Base-by-base conservation (phyloP, 2,888 invertebrate species). In the Machimus atricapillus region DNA sequence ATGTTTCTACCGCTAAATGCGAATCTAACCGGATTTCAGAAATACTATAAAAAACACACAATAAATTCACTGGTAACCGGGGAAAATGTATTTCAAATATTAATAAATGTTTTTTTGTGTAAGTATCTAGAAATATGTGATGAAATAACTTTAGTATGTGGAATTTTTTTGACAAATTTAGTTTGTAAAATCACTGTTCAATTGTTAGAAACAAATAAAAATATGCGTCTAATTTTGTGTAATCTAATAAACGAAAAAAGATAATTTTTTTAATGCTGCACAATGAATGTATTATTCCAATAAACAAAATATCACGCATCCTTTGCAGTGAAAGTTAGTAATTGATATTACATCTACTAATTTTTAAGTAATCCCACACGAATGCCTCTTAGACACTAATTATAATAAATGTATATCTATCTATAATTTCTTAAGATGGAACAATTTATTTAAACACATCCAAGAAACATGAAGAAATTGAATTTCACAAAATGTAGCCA, bases 21-120 rank as follows among this genome's bases (percentile, higher is more conserved):
- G 94, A 95, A 91, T 96, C 96, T 92, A 96, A 93, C 91, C 95
- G 95, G 89, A 96, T 95, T 91, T 96, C 96, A 89, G 95, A 95
- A 93, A 96, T 95, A 93, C 96, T 96, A 91, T 34, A 73, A 73
- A 79, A 43, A 0, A 76, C n/a, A 76, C 4, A 1, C 8, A 79
- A 79, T 79, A n/a, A 79, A 40, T 46, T 19, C 12, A 79, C 19
- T 58, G 77, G 23, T 23, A 82, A 79, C 34, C n/a, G 66, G 27
- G 8, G 66, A 8, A 66, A 66, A 19, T 19, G 12, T 46, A 66
- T 66, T 66, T 12, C 19, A 23, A 23, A 66, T 66, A 66, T 66
- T 66, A 66, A 66, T 66, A 66, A 66, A 66, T 27, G 66, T 23
- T 23, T 66, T 66, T 66, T 66, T 66, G 66, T 66, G 66, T 66